These are phyloP conservation scores for Oenanthe melanoleuca DNA, from an alignment of 2,113 vertebrate species.

Conservation along the genomic window DNA sequence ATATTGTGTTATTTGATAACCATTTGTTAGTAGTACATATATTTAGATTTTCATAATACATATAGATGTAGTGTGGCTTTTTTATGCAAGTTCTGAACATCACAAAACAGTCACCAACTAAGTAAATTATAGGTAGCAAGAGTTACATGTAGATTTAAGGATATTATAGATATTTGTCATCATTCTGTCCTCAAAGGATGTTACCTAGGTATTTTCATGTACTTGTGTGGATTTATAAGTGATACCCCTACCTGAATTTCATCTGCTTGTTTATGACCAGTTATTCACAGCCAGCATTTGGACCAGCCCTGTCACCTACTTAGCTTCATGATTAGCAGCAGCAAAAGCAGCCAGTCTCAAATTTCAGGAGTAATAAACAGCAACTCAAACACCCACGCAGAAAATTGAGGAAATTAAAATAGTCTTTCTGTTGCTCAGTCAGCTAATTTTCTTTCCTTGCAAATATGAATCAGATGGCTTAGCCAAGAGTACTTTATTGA, in stretches of 20 bases:
- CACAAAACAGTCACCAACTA: not conserved
- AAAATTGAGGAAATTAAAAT: slow-evolving; percentile 51
- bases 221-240: rapidly evolving
- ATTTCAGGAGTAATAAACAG: slow-evolving; percentile 8
- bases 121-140: not conserved
- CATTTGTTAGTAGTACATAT: not conserved
- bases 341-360: not conserved
- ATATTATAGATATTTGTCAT: not conserved
- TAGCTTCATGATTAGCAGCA: not conserved
- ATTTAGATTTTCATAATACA: not conserved
- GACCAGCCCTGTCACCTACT: not conserved
- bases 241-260: not conserved
- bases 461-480: slow-evolving; percentile 28
- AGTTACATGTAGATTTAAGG: not conserved
- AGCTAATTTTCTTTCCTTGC: slow-evolving; percentile 36
- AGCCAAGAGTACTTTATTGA: slow-evolving; percentile 17
- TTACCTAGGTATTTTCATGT: not conserved
- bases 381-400: slow-evolving; percentile 2
- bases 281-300: not conserved
- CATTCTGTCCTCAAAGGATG: not conserved
- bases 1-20: not conserved
- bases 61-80: too few species aligned
- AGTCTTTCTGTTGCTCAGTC: slow-evolving; percentile 30
- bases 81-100: not conserved
- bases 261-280: not conserved